Base-by-base conservation (phyloP, 2,113 vertebrate genomes). In the Apteryx mantelli region DNA sequence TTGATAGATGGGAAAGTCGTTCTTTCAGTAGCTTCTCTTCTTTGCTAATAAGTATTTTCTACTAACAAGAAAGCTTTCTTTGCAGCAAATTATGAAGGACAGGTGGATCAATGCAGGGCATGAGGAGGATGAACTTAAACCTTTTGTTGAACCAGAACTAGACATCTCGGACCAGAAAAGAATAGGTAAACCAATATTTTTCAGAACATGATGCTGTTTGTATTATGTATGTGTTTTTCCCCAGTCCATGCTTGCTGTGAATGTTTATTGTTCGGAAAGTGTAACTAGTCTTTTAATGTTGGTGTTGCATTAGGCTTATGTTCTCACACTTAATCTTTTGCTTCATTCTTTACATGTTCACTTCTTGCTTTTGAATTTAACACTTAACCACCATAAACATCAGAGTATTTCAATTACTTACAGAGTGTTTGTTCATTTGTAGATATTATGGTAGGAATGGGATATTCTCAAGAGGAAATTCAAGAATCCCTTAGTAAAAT, bases 401-500 rank as follows among this genome's bases (percentile, higher is more conserved):
- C 44, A 21, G 24, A 36, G 5, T 52, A 25, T 88, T 95, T 77
- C 18, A 69, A 34, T 85, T 82, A 50, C 74, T 96, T 94, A 93
- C 42, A 92, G 65, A 42, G 60, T 70, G 7, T 83, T 32, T 96
- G 19, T 92, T 95, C 93, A 30, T 2, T 97, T 97, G 86, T 97
- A 99, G 99, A 99, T 78, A 99, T 99, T 95, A 99, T 99, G 98
- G 99, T 99, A 93, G 99, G 99, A 95, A 99, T 99, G 99, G 99
- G 99, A 96, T 99, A 99, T 97, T 99, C 99, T 94, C 98, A 98
- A 98, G 99, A 99, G 87, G 99, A 99, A 98, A 99, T 99, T 98
- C 99, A 99, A 92, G 99, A 99, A 90, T 99, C 99, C 78, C 98
- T 99, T 97, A 99, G 99, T 97, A 99, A 99, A 98, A 99, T 99